Percentiles rank a stretch among this genome's conserved stretches.
Evolutionary conservation across 92 coral and sea anemone genomes (phyloP).

Genomic region (Zoanthus solanderi): DNA sequence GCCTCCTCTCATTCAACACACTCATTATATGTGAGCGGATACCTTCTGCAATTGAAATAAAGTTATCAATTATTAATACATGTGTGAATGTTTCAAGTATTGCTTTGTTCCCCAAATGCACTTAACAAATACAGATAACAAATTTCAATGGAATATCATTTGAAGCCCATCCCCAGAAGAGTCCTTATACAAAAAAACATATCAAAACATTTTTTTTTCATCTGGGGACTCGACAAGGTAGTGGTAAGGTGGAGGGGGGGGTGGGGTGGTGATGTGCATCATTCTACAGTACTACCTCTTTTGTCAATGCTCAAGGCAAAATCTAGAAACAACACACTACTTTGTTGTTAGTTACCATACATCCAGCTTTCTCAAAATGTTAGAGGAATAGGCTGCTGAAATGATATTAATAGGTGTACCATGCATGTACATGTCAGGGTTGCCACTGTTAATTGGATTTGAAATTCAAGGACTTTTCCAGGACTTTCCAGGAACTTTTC

Average conservation of each 20-base stretch:
- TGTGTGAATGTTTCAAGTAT: conserved; percentile 28
- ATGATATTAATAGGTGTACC: conserved; percentile 18
- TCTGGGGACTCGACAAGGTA: conserved; percentile 19
- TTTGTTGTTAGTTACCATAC: conserved; percentile 18
- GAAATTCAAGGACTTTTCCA: too few species aligned
- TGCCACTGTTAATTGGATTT: too few species aligned
- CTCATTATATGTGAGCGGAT: conserved; percentile 56
- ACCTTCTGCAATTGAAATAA: conserved; percentile 22
- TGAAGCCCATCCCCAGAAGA: conserved; percentile 29
- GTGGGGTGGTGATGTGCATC: conserved; percentile 2
- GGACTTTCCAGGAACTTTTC: not conserved
- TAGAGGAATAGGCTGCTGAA: conserved; percentile 7
- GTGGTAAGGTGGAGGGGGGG: conserved; percentile 4
- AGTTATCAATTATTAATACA: conserved; percentile 8
- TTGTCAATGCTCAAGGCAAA: conserved; percentile 21
- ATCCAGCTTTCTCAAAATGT: conserved; percentile 20
- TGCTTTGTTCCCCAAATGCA: conserved; percentile 16
- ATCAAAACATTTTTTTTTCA: conserved; percentile 13
- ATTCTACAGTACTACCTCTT: conserved; percentile 14
- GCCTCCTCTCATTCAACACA: conserved; percentile 51
- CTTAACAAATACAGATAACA: conserved; percentile 22
- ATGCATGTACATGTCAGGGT: not conserved
- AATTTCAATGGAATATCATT: conserved; percentile 24
- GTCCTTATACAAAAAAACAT: conserved; percentile 15
- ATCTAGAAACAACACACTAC: conserved; percentile 21